These are phyloP conservation scores for Saccostrea echinata DNA, from an alignment of 1,140 invertebrate species.

Conservation along the genomic window DNA sequence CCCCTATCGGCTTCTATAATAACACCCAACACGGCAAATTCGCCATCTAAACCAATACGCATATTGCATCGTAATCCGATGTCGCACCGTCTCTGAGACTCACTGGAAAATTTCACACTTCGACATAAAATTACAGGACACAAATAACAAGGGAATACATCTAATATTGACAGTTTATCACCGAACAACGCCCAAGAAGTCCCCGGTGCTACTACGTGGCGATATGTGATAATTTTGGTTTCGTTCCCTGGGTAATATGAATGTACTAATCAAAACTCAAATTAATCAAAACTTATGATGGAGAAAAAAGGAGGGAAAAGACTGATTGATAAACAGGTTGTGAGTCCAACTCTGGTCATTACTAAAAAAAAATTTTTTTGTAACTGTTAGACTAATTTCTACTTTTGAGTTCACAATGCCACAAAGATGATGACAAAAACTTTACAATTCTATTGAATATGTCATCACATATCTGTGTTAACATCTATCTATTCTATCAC, in stretches of 20 bases:
- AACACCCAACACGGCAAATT: background rate
- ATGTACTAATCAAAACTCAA: too few species aligned
- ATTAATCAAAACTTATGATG: too few species aligned
- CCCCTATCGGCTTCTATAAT: background rate
- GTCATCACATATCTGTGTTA: too few species aligned
- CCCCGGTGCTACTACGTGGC: background rate
- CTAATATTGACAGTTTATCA: background rate
- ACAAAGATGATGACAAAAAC: too few species aligned
- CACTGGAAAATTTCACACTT: slow-evolving; percentile 8
- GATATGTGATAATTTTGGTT: background rate
- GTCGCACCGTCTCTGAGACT: background rate
- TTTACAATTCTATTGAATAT: too few species aligned
- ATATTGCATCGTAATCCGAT: background rate
- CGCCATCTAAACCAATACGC: background rate
- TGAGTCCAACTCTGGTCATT: too few species aligned
- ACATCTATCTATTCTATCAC: too few species aligned
- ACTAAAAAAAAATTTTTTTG: too few species aligned
- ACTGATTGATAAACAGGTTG: too few species aligned
- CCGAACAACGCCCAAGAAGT: background rate
- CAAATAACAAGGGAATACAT: background rate
- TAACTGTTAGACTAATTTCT: too few species aligned
- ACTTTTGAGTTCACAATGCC: too few species aligned
- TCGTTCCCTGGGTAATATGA: background rate
- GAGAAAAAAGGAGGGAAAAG: too few species aligned
- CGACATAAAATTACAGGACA: background rate